Conservation (phyloP, 2,888 invertebrate species). For the Drosophila paramelanica region DNA sequence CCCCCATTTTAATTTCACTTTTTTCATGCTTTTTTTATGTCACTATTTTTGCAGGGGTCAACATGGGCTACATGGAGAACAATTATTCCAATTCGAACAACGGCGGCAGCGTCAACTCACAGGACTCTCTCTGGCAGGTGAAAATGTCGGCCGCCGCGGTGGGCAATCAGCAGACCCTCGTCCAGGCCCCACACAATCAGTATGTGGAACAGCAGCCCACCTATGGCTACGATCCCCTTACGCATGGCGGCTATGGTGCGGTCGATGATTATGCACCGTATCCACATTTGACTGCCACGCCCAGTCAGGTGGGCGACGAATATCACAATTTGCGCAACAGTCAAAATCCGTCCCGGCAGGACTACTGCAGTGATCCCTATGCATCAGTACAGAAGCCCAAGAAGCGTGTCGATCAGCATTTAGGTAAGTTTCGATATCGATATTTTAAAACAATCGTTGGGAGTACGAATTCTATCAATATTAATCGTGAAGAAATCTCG, state of each 20-base stretch:
- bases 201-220: slow-evolving; percentile 89
- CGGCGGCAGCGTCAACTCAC: slow-evolving; percentile 97
- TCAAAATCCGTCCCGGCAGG: slow-evolving; percentile 94
- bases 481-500: not conserved
- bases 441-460: not conserved
- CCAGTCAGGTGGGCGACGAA: slow-evolving; percentile 89
- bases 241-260: slow-evolving; percentile 93
- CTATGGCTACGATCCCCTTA: slow-evolving; percentile 91
- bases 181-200: slow-evolving; percentile 86
- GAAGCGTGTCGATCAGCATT: slow-evolving; percentile 93
- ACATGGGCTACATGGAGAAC: slow-evolving; percentile 96
- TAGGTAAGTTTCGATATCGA: slow-evolving; percentile 88
- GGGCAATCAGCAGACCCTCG: slow-evolving; percentile 88
- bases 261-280: slow-evolving; percentile 94
- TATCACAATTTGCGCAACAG: slow-evolving; percentile 90
- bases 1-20: slow-evolving; percentile 14
- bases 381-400: slow-evolving; percentile 95
- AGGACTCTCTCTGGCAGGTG: slow-evolving; percentile 97
- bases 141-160: slow-evolving; percentile 93
- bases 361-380: slow-evolving; percentile 95
- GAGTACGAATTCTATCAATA: too few species aligned
- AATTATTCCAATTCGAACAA: slow-evolving; percentile 97
- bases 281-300: slow-evolving; percentile 90
- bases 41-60: slow-evolving; percentile 88
- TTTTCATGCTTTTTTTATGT: slow-evolving; percentile 5